These are phyloP conservation scores for Crypturellus tataupa DNA, from an alignment of 2,797 vertebrate genomes.

Conservation along the genomic window DNA sequence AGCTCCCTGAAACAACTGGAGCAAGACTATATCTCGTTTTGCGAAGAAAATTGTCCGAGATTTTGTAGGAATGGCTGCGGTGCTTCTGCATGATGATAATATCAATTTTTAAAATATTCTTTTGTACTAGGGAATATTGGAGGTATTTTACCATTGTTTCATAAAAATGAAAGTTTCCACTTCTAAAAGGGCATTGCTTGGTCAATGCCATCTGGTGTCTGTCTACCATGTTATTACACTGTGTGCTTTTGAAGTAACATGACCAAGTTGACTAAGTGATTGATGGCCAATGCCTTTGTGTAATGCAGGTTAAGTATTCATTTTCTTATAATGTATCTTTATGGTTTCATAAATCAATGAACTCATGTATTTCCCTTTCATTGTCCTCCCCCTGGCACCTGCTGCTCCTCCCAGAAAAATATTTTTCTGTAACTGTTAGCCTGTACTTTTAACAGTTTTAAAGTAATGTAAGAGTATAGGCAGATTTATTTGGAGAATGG, in stretches of 20 bases:
- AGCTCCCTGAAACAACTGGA: neutral
- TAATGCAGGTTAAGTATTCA: conserved; percentile 18
- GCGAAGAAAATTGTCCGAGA: neutral
- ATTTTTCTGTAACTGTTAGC: neutral
- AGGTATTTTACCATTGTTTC: neutral
- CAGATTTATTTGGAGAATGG: neutral
- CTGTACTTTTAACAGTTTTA: neutral
- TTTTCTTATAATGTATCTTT: conserved; percentile 21
- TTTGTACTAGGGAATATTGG: fast-evolving
- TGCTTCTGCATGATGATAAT: neutral
- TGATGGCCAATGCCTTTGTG: conserved; percentile 13
- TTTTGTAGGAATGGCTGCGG: neutral
- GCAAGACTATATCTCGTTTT: neutral
- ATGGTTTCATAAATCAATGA: conserved; percentile 14
- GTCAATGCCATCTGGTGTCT: neutral
- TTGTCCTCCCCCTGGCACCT: neutral
- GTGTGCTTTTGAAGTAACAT: conserved; percentile 3
- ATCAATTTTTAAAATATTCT: neutral
- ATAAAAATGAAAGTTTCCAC: neutral
- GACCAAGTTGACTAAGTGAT: conserved; percentile 7
- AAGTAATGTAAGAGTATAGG: neutral
- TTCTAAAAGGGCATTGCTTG: neutral
- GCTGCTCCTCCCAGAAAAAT: neutral
- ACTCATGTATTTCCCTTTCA: neutral
- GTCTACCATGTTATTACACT: neutral